Base-by-base conservation (phyloP, 2,113 vertebrate species). In the Apistogramma diplotaenia region DNA sequence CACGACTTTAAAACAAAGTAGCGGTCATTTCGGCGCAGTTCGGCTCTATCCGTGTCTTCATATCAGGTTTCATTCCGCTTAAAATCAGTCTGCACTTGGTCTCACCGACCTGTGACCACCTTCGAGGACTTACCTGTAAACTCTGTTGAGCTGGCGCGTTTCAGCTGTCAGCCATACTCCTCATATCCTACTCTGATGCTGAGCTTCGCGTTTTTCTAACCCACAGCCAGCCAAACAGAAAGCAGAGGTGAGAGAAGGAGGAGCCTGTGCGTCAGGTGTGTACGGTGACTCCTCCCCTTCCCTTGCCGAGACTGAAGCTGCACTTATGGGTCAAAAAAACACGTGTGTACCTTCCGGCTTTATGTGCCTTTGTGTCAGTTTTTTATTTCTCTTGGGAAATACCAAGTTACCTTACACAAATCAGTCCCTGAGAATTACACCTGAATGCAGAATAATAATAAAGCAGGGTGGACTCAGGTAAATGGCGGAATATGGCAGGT, bases 211-310 rank as follows among this genome's bases (percentile, higher is more conserved):
- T 78, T 55, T 37, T 18, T 23, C 23, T 12, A 31, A 10, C 3
- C 12, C 18, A 61, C 4, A 2, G 37, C 49, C 21, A 33, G 76
- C 43, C 37, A 56, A 67, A 35, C 67, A 37, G 29, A 49, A 59
- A 1, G 55, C 9, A 10, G 6, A 51, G 25, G 65, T 51, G 43
- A 70, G 16, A 19, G 23, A 15, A 87, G 89, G 89, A 29, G 84
- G 78, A 13, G 84, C 11, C 54, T 25, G 37, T 1, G 8, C 56
- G 49, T 80, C 88, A 92, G 89, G 92, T 91, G 89, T 70, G 78
- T 76, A 1, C 43, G 0, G 6, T 59, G 10, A 11, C 2, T 78
- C 37, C 79, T 56, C 83, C 87, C 72, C 33, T 60, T 13, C 1
- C 18, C 21, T 8, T 27, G 4, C 33, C 1, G 18, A 31, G 4